A percentile compares a stretch with the other conserved stretches of the same genome.
Evolutionary conservation across 1,140 invertebrate species (phyloP).

Genomic region (Papilio machaon): DNA sequence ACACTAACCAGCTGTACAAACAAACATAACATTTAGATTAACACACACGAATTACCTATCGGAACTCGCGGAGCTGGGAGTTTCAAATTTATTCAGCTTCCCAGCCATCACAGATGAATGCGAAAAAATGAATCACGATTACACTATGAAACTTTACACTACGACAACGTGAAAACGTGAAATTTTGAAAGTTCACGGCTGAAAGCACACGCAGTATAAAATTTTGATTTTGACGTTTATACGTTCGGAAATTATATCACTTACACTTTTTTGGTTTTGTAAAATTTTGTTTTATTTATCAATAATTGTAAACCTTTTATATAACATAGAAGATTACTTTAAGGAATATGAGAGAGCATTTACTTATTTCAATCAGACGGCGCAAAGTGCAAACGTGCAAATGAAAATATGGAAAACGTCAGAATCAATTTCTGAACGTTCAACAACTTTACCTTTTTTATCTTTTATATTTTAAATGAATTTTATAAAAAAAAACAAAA

Average conservation of each 20-base stretch:
- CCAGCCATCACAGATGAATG: conserved; percentile 83
- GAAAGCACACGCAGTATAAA: conserved; percentile 62
- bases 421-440: no score
- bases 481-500: no score
- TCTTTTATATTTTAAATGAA: no score
- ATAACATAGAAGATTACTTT: no score
- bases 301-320: not conserved
- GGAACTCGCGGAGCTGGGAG: conserved; percentile 91
- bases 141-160: conserved; percentile 49
- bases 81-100: conserved; percentile 87
- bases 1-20: conserved; percentile 75
- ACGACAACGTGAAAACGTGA: conserved; percentile 52
- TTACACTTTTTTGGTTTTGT: conserved; percentile 7
- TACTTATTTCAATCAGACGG: no score
- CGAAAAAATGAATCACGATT: conserved; percentile 38
- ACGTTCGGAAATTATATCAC: conserved; percentile 58
- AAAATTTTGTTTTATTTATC: not conserved
- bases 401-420: no score
- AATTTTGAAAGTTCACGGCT: conserved; percentile 57
- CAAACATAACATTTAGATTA: conserved; percentile 71
- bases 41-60: conserved; percentile 86
- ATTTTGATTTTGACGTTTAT: conserved; percentile 56
- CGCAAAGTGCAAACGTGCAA: no score
- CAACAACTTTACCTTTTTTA: no score
- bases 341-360: no score